These are phyloP conservation scores for Drosophila truncata DNA, from an alignment of 1,140 invertebrate genomes.

Conservation along the genomic window DNA sequence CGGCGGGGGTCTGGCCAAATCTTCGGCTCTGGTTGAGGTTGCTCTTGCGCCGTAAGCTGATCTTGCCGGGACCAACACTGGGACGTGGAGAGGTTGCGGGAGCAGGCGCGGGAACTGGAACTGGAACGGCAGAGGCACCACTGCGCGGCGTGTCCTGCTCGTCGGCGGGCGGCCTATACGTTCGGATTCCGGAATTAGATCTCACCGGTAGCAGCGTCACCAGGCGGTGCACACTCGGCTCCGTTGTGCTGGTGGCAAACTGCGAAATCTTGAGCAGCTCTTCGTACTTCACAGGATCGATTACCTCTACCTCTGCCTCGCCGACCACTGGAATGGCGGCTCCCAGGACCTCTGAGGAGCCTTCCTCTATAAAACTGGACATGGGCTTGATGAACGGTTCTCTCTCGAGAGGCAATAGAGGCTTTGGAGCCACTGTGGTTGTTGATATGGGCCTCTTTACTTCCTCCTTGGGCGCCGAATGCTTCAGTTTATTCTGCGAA, in stretches of 20 bases:
- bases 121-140: not conserved
- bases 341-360: slow-evolving; percentile 64
- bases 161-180: slow-evolving; percentile 65
- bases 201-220: slow-evolving; percentile 81
- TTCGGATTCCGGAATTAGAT: slow-evolving; percentile 84
- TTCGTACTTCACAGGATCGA: slow-evolving; percentile 83
- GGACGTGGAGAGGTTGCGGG: not conserved
- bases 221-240: slow-evolving; percentile 66
- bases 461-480: slow-evolving; percentile 57
- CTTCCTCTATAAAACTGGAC: slow-evolving; percentile 76
- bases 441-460: slow-evolving; percentile 44
- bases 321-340: slow-evolving; percentile 79
- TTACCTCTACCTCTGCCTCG: slow-evolving; percentile 82
- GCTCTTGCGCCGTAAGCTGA: slow-evolving; percentile 57
- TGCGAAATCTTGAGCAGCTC: slow-evolving; percentile 80
- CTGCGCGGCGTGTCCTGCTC: slow-evolving; percentile 58
- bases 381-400: slow-evolving; percentile 79
- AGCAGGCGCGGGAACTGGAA: slow-evolving; percentile 3
- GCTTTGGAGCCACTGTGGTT: slow-evolving; percentile 28
- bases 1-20: slow-evolving; percentile 67
- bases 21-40: slow-evolving; percentile 70
- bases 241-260: slow-evolving; percentile 63
- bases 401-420: slow-evolving; percentile 51
- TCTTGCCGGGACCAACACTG: slow-evolving; percentile 23
- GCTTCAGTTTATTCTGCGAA: slow-evolving; percentile 78